Evolutionary conservation across 2,888 invertebrate genomes (phyloP).

Genomic region (Beris chalybata): DNA sequence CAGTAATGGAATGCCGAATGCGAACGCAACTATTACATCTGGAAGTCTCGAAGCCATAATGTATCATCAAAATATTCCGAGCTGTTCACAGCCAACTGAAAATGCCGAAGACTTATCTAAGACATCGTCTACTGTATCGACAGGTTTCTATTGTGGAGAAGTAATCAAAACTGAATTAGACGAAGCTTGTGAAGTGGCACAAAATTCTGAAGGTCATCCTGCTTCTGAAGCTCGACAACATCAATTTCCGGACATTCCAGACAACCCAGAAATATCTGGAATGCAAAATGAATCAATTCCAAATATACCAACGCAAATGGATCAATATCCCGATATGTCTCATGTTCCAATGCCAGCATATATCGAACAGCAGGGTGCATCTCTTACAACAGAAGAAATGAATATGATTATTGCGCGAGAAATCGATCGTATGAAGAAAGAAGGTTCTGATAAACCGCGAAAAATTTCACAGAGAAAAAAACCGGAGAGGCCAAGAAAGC

Average conservation of each 20-base stretch:
- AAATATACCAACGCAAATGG: not conserved
- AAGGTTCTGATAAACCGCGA: conserved; percentile 2
- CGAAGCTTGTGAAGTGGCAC: too few species aligned
- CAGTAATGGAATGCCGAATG: too few species aligned
- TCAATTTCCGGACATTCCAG: not conserved
- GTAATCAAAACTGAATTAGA: too few species aligned
- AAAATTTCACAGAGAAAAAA: conserved; percentile 9
- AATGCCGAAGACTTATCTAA: too few species aligned
- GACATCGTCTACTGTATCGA: too few species aligned
- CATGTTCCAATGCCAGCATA: not conserved
- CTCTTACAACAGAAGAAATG: conserved; percentile 18
- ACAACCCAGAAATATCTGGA: not conserved
- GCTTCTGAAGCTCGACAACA: not conserved
- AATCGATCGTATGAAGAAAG: conserved; percentile 18
- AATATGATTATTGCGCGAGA: conserved; percentile 16
- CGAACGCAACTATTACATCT: too few species aligned
- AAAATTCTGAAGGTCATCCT: too few species aligned
- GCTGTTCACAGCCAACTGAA: too few species aligned
- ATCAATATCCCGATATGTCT: not conserved
- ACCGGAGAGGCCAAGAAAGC: not conserved
- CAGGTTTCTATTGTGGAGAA: too few species aligned
- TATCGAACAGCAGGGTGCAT: not conserved
- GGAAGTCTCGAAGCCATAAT: too few species aligned
- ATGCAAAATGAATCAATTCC: not conserved
- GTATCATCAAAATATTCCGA: too few species aligned